Conservation (phyloP, 2,113 vertebrate species). For the Labrus mixtus region DNA sequence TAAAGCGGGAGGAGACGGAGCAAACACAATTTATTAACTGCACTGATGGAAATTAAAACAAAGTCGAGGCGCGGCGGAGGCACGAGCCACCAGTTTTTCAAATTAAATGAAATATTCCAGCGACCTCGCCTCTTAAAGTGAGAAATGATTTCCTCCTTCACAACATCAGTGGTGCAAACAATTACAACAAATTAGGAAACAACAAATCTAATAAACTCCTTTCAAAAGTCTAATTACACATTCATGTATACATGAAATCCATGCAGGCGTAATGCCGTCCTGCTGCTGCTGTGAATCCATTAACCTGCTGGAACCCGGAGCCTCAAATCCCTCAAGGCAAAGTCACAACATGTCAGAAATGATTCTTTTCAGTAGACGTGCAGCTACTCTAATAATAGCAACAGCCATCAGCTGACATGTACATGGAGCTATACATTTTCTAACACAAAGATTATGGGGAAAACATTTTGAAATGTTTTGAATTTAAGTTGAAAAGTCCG, state of each 20-base stretch:
- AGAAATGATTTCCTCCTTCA: constrained; percentile 47
- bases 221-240: constrained; percentile 30
- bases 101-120: constrained; percentile 54
- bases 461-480: not conserved
- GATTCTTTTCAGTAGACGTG: not conserved
- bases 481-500: not conserved
- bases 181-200: constrained; percentile 44
- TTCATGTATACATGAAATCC: constrained; percentile 44
- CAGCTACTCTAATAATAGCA: not conserved
- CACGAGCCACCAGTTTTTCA: constrained; percentile 30
- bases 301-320: not conserved
- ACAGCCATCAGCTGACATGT: not conserved
- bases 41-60: constrained; percentile 51
- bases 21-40: constrained; percentile 69
- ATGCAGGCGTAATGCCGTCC: not conserved
- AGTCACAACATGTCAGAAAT: not conserved
- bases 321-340: not conserved
- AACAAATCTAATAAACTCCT: constrained; percentile 37
- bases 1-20: constrained; percentile 46
- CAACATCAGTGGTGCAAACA: constrained; percentile 24
- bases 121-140: constrained; percentile 11
- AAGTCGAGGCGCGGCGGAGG: constrained; percentile 8
- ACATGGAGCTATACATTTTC: not conserved
- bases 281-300: constrained; percentile 9
- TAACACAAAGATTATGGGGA: not conserved